These are phyloP conservation scores for Diacarnus erythraeanus DNA, from an alignment of 37 sponge, comb jelly and placozoan genomes.

Conservation along the genomic window DNA sequence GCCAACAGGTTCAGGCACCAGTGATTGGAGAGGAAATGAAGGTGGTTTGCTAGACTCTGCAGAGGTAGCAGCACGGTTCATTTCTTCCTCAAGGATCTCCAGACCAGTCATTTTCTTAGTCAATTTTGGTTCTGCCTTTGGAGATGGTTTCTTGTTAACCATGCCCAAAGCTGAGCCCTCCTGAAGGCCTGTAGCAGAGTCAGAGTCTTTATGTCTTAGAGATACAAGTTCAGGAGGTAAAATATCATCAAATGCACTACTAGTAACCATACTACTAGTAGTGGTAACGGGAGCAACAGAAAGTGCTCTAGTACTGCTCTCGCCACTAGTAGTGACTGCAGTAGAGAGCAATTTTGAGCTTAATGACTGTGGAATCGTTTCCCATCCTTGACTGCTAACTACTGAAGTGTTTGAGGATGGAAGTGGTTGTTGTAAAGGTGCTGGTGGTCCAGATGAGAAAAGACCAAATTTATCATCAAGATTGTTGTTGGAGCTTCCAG, in stretches of 20 bases:
- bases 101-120: background rate
- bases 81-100: slow-evolving; percentile 11
- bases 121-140: background rate
- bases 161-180: background rate
- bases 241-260: background rate
- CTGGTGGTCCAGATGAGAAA: slow-evolving; percentile 1
- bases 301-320: background rate
- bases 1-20: background rate
- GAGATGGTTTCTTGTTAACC: background rate
- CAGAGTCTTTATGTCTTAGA: background rate
- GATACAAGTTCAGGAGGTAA: background rate
- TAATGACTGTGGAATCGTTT: background rate
- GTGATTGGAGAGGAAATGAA: background rate
- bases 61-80: background rate
- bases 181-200: background rate
- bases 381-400: background rate
- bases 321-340: background rate
- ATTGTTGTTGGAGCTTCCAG: background rate
- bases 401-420: background rate
- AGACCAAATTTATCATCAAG: slow-evolving; percentile 1
- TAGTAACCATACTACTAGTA: background rate
- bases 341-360: background rate
- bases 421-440: background rate
- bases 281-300: background rate
- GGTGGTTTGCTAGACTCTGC: background rate